Evolutionary conservation across 1,140 invertebrate genomes (phyloP).

Genomic region (Pogonognathellus flavescens): DNA sequence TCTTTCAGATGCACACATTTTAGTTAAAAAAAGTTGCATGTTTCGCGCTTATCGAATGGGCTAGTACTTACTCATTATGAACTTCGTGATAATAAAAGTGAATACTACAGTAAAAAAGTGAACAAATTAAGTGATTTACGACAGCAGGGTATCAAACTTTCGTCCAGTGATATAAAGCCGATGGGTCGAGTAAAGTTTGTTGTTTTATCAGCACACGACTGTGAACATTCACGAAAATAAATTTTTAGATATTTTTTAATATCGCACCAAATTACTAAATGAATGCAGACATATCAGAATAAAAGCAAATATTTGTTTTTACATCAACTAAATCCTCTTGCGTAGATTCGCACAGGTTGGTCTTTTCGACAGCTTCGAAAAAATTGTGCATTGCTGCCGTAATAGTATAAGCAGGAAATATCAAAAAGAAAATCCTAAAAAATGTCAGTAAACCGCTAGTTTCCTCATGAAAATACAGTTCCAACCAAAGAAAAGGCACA

Average conservation of each 20-base stretch:
- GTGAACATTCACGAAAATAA: not conserved
- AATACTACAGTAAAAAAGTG: too few species aligned
- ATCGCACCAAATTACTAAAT: too few species aligned
- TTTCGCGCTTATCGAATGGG: too few species aligned
- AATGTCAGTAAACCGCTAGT: not conserved
- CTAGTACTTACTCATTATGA: too few species aligned
- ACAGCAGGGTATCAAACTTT: not conserved
- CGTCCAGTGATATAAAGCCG: not conserved
- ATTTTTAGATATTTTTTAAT: too few species aligned
- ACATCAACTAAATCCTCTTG: not conserved
- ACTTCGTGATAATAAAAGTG: too few species aligned
- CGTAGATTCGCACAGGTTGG: not conserved
- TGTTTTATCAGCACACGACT: too few species aligned
- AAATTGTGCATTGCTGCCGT: conserved; percentile 45
- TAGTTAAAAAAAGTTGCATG: too few species aligned
- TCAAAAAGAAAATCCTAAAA: conserved; percentile 29
- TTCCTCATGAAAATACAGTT: not conserved
- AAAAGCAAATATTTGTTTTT: not conserved
- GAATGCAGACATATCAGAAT: not conserved
- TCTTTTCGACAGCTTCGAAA: conserved; percentile 30
- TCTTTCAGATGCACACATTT: too few species aligned
- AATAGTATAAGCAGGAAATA: conserved; percentile 58
- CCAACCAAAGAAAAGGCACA: conserved; percentile 33
- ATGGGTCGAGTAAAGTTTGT: not conserved
- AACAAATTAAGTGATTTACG: not conserved